Conservation (phyloP, 1,140 invertebrate species). For the Lanistes nyassanus region DNA sequence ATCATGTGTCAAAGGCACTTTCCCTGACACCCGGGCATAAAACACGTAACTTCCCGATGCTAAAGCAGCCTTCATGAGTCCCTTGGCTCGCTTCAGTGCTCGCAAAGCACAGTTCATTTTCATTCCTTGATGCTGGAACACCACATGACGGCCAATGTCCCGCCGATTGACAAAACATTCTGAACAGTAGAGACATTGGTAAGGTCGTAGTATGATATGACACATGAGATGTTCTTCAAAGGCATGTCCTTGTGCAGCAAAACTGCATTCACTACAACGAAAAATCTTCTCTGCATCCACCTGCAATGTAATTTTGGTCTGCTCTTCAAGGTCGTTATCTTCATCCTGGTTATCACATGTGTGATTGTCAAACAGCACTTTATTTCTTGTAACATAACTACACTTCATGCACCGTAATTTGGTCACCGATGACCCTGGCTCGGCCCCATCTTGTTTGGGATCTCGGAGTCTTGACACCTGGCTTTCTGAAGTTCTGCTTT, state of each 20-base stretch:
- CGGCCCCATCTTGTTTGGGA: not conserved
- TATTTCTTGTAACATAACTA: slow-evolving; percentile 18
- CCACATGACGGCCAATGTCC: slow-evolving; percentile 38
- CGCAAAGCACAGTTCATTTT: slow-evolving; percentile 43
- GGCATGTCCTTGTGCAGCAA: slow-evolving; percentile 27
- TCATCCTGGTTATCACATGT: slow-evolving; percentile 26
- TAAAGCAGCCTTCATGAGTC: slow-evolving; percentile 32
- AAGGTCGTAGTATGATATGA: slow-evolving; percentile 38
- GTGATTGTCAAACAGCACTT: slow-evolving; percentile 29
- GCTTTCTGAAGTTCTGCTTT: not conserved
- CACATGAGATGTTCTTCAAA: slow-evolving; percentile 46
- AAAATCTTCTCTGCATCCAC: slow-evolving; percentile 21
- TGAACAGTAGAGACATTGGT: slow-evolving; percentile 42
- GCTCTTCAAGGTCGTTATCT: slow-evolving; percentile 27
- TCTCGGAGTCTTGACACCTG: not conserved
- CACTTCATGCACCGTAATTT: slow-evolving; percentile 21
- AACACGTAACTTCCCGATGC: slow-evolving; percentile 27
- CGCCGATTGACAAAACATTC: slow-evolving; percentile 39
- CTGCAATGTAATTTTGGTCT: slow-evolving; percentile 30
- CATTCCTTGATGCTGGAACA: slow-evolving; percentile 30
- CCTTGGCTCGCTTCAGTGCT: slow-evolving; percentile 36
- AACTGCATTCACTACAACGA: slow-evolving; percentile 34
- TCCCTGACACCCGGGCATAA: slow-evolving; percentile 32
- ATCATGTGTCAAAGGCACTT: slow-evolving; percentile 33
- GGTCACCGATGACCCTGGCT: not conserved